A percentile compares a stretch with the other conserved stretches of the same genome.
phyloP scores from a whole-genome alignment of 1,140 invertebrate genomes.

The Oncopodura yosiiana region DNA sequence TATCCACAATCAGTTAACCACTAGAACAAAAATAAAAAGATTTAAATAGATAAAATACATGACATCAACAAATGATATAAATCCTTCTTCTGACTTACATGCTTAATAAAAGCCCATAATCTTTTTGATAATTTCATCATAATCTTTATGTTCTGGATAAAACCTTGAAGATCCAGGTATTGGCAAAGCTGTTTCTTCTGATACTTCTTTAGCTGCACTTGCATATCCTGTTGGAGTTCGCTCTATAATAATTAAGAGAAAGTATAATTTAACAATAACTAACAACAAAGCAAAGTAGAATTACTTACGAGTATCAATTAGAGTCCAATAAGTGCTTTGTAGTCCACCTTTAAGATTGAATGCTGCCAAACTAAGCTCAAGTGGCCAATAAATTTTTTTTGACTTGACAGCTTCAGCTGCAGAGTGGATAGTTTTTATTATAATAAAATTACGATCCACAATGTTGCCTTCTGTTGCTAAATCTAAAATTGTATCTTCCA shows the following conservation, averaged over 20 bases:
- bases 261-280: too few species aligned
- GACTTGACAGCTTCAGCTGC: background rate
- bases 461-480: background rate
- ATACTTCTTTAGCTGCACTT: constrained; percentile 19
- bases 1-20: background rate
- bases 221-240: constrained; percentile 18
- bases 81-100: too few species aligned
- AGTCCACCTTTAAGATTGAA: constrained; percentile 23
- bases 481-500: background rate
- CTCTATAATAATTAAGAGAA: too few species aligned
- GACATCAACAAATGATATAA: too few species aligned
- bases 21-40: too few species aligned
- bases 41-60: too few species aligned
- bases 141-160: constrained; percentile 2
- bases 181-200: constrained; percentile 22
- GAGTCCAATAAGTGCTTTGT: constrained; percentile 5
- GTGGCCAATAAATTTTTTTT: constrained; percentile 17
- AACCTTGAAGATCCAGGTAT: constrained; percentile 17
- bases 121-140: too few species aligned
- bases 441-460: constrained; percentile 9
- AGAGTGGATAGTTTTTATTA: constrained; percentile 14
- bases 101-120: constrained; percentile 20
- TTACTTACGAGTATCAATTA: constrained; percentile 27
- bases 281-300: background rate
- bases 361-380: constrained; percentile 20